Evolutionary conservation across 1,140 invertebrate species (phyloP), one percentile per base, ranked within the genome.

Genomic region (Trinorchestia longiramus): DNA sequence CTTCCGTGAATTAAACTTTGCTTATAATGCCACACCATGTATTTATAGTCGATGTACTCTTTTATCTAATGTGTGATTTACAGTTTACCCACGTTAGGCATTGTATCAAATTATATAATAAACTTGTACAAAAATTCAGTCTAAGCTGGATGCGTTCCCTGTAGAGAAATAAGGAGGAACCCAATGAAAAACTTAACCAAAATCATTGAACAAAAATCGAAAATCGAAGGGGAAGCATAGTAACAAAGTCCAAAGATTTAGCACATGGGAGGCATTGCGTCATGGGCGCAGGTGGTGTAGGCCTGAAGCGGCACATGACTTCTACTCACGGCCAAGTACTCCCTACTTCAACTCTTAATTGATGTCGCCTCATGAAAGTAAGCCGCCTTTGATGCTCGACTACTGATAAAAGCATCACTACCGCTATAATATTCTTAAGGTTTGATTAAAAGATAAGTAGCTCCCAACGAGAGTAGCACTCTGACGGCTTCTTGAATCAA

Each of bases 271-370:
- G 47, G 47, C 47, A 53, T 77, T 77, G 62, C 28, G 15, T 77
- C 15, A 77, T 28, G 28, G 1, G 62, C 1, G 62, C 62, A 77
- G 62, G 62, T 77, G 62, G 15, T 77, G 62, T 77, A 77, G 62
- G 62, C 62, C 62, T 77, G 62, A 77, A 28, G 62, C 62, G 62
- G 62, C 62, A 36, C 62, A 77, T 77, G 62, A 77, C 62, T 77
- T 77, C 1, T 36, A 77, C 62, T 77, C 62, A 28, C 62, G 1
- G 62, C 62, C 62, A 91, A 91, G 88, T 91, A 41, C 88, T 91
- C 15, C 88, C 88, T 91, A 91, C 88, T 91, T 91, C 41, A 91
- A 23, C 43, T 91, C 88, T 91, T 91, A 91, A 91, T 91, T 91
- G 88, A 91, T 91, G 88, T 44, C 43, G 88, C 41, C 88, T 17